Percentiles rank a stretch among this genome's conserved stretches.
Evolutionary conservation across 64 coral and sea anemone genomes (phyloP).

Genomic region (Porites australiensis): DNA sequence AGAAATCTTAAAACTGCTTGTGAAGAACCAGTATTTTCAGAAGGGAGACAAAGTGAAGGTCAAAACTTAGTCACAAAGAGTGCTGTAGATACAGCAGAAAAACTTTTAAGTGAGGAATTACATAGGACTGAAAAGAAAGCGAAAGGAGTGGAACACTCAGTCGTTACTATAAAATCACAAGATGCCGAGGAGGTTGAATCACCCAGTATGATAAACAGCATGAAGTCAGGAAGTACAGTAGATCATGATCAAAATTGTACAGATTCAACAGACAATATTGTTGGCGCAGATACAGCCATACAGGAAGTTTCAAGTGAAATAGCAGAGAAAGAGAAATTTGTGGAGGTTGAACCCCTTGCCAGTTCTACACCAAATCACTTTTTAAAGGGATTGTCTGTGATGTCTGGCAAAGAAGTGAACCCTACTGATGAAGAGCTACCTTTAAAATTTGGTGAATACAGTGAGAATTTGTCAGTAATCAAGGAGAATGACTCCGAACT

Average conservation of each 20-base stretch:
- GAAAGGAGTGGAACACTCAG: background rate
- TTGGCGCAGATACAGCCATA: too few species aligned
- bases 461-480: background rate
- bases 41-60: background rate
- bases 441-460: background rate
- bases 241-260: background rate
- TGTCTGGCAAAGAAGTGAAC: background rate
- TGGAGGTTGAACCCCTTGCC: background rate
- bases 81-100: background rate
- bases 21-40: background rate
- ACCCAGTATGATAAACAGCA: background rate
- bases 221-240: background rate
- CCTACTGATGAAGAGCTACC: background rate
- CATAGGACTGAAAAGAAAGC: background rate
- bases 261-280: background rate
- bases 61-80: background rate
- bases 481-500: background rate
- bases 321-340: background rate
- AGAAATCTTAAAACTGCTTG: background rate
- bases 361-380: constrained; percentile 21
- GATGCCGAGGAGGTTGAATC: background rate
- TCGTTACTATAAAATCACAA: background rate
- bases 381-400: background rate
- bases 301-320: background rate
- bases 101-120: background rate